Conservation (phyloP, 2,888 invertebrate genomes). For the Athetis lepigone region DNA sequence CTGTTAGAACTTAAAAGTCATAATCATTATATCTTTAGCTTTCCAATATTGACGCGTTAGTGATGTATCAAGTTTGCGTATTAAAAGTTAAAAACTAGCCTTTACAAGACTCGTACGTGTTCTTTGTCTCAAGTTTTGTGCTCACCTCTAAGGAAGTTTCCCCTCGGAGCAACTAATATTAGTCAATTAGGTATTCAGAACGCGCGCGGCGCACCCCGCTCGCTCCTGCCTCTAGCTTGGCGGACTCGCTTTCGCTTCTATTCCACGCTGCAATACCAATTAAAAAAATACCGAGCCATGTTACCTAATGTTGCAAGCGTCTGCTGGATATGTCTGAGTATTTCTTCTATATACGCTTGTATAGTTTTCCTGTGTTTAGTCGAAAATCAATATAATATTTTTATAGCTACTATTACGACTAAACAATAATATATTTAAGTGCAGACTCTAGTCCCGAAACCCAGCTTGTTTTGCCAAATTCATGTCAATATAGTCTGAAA, state of each 20-base stretch:
- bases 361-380: neutral
- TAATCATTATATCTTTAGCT: neutral
- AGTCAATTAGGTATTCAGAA: constrained; percentile 90
- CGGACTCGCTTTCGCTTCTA: constrained; percentile 68
- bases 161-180: constrained; percentile 87
- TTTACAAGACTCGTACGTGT: constrained; percentile 83
- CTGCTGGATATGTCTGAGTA: constrained; percentile 22
- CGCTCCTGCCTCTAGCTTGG: constrained; percentile 76
- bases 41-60: constrained; percentile 9
- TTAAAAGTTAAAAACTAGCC: constrained; percentile 85
- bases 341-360: constrained; percentile 23
- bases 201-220: constrained; percentile 82
- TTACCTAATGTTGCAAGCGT: constrained; percentile 41
- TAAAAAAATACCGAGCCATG: constrained; percentile 62
- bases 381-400: neutral
- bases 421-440: neutral
- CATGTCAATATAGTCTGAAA: constrained; percentile 36
- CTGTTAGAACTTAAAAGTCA: too few species aligned
- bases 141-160: constrained; percentile 87
- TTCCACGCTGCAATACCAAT: constrained; percentile 70
- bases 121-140: constrained; percentile 88
- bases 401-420: neutral
- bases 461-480: constrained; percentile 15
- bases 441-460: neutral
- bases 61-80: constrained; percentile 72